phyloP scores from a whole-genome alignment of 2,888 invertebrate species.

The Cylindroiulus punctatus region DNA sequence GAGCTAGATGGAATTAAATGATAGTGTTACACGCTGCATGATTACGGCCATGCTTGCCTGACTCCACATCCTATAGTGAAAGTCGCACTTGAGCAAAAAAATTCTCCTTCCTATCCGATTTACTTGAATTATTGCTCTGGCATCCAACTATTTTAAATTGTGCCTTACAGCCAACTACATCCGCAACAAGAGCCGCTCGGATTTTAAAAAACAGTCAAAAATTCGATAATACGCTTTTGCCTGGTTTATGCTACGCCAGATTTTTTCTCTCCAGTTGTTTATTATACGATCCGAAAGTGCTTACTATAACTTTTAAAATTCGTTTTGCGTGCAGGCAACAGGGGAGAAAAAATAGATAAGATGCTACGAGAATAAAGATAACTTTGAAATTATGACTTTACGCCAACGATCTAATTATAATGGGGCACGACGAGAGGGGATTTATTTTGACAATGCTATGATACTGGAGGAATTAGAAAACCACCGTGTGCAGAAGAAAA shows the following conservation, averaged over 20 bases:
- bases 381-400: conserved; percentile 1
- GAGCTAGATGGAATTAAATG: conserved; percentile 18
- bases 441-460: not conserved
- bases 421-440: not conserved
- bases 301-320: conserved; percentile 18
- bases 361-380: conserved; percentile 18
- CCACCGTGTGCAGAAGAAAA: too few relatives aligned
- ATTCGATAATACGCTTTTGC: not conserved
- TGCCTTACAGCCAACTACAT: not conserved
- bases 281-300: conserved; percentile 6
- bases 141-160: conserved; percentile 18
- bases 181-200: not conserved
- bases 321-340: conserved; percentile 5
- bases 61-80: not conserved
- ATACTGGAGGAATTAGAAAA: too few relatives aligned
- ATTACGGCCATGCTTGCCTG: conserved; percentile 18
- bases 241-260: not conserved
- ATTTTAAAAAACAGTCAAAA: not conserved
- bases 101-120: not conserved
- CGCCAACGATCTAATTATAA: not conserved
- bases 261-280: not conserved
- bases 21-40: conserved; percentile 18
- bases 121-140: conserved; percentile 3
- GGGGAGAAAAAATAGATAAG: conserved; percentile 18
- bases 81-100: not conserved